phyloP scores from a whole-genome alignment of 2,888 invertebrate genomes.

The Pseudanteris insignis region DNA sequence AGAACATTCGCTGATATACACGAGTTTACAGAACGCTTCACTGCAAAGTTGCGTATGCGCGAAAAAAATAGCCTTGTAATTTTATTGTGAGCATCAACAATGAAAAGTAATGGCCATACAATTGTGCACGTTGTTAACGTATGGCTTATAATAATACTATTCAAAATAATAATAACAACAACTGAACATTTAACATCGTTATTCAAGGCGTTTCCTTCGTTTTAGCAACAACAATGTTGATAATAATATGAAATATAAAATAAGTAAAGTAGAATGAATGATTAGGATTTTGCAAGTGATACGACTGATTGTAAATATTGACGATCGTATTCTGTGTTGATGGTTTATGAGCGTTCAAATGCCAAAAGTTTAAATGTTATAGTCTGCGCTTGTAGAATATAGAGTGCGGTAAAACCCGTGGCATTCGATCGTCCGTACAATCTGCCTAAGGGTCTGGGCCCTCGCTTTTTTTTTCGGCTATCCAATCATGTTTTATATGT shows the following conservation, averaged over 20 bases:
- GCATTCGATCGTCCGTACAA: conserved; percentile 33
- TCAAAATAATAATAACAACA: too few species aligned
- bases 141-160: too few species aligned
- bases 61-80: conserved; percentile 30
- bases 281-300: too few species aligned
- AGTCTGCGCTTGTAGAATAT: conserved; percentile 15
- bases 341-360: conserved; percentile 24
- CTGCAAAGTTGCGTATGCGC: conserved; percentile 35
- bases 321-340: conserved; percentile 11
- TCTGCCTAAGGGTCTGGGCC: conserved; percentile 27
- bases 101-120: too few species aligned
- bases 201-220: too few species aligned
- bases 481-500: conserved; percentile 31
- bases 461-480: conserved; percentile 7
- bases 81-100: conserved; percentile 13
- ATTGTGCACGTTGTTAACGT: too few species aligned
- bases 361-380: conserved; percentile 24
- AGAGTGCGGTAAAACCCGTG: conserved; percentile 30
- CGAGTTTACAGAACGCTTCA: conserved; percentile 40
- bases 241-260: too few species aligned
- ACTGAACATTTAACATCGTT: too few species aligned
- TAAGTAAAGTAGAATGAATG: too few species aligned
- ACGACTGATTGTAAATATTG: conserved; percentile 21
- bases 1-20: conserved; percentile 45
- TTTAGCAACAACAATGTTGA: too few species aligned